Conservation (phyloP, 2,888 invertebrate species). For the Dynastes tityus region DNA sequence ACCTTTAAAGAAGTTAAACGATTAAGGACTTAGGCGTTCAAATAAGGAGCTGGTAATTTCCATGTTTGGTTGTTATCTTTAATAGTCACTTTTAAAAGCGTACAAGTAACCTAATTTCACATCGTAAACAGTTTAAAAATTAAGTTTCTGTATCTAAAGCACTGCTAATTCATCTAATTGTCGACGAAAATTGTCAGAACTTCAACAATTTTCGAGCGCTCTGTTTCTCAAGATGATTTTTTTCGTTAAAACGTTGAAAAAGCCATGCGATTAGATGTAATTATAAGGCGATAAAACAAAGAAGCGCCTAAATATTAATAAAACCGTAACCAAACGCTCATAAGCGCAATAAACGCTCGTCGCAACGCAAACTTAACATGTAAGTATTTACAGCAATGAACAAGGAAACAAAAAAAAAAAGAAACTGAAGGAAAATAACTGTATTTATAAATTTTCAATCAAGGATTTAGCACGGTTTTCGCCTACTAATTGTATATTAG, state of each 20-base stretch:
- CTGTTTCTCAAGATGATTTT: conserved; percentile 2
- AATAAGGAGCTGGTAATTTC: too few species aligned
- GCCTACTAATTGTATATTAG: conserved; percentile 44
- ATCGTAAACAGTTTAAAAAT: too few species aligned
- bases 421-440: conserved; percentile 38
- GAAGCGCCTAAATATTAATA: conserved; percentile 42
- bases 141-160: too few species aligned
- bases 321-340: conserved; percentile 28
- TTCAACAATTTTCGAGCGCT: neutral
- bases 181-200: too few species aligned
- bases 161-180: too few species aligned
- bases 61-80: too few species aligned
- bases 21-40: too few species aligned
- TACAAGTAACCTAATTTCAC: too few species aligned
- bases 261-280: neutral
- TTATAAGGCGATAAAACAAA: conserved; percentile 13
- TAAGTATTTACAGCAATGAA: neutral
- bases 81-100: too few species aligned
- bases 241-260: conserved; percentile 8
- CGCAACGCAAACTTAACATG: conserved; percentile 1
- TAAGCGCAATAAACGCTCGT: neutral
- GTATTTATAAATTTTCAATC: conserved; percentile 48
- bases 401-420: conserved; percentile 26
- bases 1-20: too few species aligned
- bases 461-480: conserved; percentile 32